Evolutionary conservation across 2,888 invertebrate genomes (phyloP).

Genomic region (Fragum whitleyi): DNA sequence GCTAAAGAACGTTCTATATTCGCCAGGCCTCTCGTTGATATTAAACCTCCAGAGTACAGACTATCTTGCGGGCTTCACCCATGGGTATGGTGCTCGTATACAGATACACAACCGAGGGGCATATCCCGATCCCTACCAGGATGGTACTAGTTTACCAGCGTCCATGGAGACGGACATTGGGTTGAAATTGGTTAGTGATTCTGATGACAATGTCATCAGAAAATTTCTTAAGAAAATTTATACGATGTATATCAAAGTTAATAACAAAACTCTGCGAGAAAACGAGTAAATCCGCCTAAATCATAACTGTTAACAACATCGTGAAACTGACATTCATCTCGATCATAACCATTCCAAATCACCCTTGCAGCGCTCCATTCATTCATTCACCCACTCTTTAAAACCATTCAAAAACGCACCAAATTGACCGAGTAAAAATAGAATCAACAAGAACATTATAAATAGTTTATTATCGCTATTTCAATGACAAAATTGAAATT

Average conservation of each 20-base stretch:
- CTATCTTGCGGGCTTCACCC: conserved; percentile 64
- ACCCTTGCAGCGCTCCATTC: no score
- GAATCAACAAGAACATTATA: no score
- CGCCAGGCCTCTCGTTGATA: conserved; percentile 67
- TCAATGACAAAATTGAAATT: no score
- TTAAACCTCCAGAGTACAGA: conserved; percentile 67
- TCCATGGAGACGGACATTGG: conserved; percentile 69
- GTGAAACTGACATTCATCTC: no score
- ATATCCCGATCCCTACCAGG: conserved; percentile 61
- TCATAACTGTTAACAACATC: no score
- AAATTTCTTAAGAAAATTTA: no score
- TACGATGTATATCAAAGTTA: background rate
- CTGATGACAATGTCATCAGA: background rate
- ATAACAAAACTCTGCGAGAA: background rate
- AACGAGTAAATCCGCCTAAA: background rate
- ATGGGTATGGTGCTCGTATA: conserved; percentile 65
- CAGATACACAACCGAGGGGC: conserved; percentile 57
- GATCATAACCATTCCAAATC: no score
- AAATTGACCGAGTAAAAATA: no score
- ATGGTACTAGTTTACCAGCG: conserved; percentile 65
- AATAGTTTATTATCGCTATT: no score
- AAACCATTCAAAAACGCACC: background rate
- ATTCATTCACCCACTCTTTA: no score
- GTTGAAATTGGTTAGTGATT: conserved; percentile 60
- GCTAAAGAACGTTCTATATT: no score